Evolutionary conservation across 2,113 vertebrate genomes (phyloP).

Genomic region (Conger conger): DNA sequence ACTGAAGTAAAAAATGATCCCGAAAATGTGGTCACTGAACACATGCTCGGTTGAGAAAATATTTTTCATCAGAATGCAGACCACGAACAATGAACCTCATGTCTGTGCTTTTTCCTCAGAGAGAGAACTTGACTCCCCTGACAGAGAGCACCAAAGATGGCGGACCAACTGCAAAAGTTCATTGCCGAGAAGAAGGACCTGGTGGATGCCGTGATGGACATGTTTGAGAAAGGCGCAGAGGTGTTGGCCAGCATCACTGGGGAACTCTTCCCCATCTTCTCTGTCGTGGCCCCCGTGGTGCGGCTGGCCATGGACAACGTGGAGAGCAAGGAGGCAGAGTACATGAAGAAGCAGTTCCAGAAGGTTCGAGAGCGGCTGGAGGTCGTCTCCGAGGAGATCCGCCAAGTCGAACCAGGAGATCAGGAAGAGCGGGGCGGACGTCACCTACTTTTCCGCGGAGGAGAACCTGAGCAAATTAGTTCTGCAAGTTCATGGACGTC

Average conservation of each 20-base stretch:
- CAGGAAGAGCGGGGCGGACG: conserved; percentile 65
- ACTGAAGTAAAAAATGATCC: too few species aligned
- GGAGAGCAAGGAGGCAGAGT: conserved; percentile 70
- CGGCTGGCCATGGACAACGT: conserved; percentile 73
- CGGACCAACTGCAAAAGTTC: conserved; percentile 59
- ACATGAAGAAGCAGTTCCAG: conserved; percentile 77
- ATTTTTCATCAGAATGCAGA: not conserved
- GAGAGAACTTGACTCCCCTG: not conserved
- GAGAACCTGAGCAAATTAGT: conserved; percentile 75
- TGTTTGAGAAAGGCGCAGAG: conserved; percentile 73
- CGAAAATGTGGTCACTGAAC: not conserved
- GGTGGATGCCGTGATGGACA: conserved; percentile 73
- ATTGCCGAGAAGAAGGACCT: conserved; percentile 66
- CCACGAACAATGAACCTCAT: not conserved
- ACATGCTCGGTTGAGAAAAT: not conserved
- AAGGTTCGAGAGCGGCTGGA: conserved; percentile 71
- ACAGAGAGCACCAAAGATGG: conserved; percentile 53
- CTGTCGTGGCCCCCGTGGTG: conserved; percentile 69
- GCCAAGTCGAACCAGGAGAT: conserved; percentile 68
- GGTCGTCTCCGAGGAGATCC: conserved; percentile 62
- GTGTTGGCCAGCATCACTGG: conserved; percentile 70
- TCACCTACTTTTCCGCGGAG: conserved; percentile 67
- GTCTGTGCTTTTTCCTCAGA: conserved; percentile 13
- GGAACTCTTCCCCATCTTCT: conserved; percentile 71
- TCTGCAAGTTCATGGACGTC: conserved; percentile 80